phyloP scores from a whole-genome alignment of 2,113 vertebrate species.

The Falco punctatus region DNA sequence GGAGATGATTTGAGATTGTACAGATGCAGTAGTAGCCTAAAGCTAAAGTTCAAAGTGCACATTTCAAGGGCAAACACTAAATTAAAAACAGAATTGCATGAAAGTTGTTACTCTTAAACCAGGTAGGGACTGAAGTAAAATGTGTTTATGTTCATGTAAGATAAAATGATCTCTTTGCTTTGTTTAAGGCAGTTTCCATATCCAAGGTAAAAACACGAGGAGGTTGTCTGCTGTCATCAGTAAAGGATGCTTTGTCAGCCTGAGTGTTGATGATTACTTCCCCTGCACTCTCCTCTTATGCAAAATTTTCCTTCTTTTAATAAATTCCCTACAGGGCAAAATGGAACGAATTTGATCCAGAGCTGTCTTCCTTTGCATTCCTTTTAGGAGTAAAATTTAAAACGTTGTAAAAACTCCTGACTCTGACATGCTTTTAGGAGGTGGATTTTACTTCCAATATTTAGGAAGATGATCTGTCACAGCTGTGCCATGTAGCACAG shows the following conservation, averaged over 20 bases:
- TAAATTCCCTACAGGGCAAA: background rate
- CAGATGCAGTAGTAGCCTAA: conserved; percentile 8
- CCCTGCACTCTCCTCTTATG: background rate
- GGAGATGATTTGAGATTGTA: background rate
- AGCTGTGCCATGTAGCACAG: background rate
- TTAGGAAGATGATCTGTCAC: background rate
- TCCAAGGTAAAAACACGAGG: background rate
- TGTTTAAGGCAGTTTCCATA: background rate
- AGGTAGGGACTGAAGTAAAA: background rate
- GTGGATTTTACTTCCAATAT: background rate
- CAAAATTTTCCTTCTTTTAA: background rate
- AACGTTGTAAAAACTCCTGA: background rate
- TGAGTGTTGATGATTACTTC: background rate
- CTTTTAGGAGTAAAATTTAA: background rate
- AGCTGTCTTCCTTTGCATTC: background rate
- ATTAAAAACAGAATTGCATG: background rate
- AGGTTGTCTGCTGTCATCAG: background rate
- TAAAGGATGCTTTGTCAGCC: background rate
- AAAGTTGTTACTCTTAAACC: background rate
- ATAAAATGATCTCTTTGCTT: background rate
- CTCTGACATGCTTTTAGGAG: background rate
- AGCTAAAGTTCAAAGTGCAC: conserved; percentile 43
- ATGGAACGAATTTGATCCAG: background rate
- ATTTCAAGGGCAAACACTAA: conserved; percentile 43
- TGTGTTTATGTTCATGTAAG: background rate